Conservation (phyloP, 2,113 vertebrate species). For the Amphiprion ocellaris region DNA sequence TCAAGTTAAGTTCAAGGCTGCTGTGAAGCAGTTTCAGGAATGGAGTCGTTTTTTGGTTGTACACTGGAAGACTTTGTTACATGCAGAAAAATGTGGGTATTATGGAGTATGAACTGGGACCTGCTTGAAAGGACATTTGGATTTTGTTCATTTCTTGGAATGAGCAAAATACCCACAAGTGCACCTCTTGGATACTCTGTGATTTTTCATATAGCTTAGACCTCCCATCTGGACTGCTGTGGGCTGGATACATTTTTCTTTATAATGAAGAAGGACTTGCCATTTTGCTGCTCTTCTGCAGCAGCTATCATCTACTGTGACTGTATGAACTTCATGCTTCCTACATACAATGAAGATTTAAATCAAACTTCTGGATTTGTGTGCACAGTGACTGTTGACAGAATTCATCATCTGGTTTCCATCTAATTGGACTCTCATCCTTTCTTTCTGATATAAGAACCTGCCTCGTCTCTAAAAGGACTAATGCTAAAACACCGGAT, state of each 20-base stretch:
- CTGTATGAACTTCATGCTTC: conserved; percentile 13
- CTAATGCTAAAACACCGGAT: conserved; percentile 49
- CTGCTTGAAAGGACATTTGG: conserved; percentile 42
- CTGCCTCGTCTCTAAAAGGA: conserved; percentile 49
- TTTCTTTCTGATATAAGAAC: conserved; percentile 10
- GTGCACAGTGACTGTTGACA: conserved; percentile 36
- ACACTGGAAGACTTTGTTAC: conserved; percentile 19
- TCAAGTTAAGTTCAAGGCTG: conserved; percentile 22
- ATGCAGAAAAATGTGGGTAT: background rate
- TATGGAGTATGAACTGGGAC: conserved; percentile 46
- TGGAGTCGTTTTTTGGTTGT: background rate
- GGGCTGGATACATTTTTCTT: background rate
- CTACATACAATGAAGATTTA: conserved; percentile 32
- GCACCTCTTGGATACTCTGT: conserved; percentile 25
- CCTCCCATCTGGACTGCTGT: conserved; percentile 28
- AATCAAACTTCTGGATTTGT: conserved; percentile 24
- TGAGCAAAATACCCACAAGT: conserved; percentile 1
- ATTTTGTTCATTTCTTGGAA: conserved; percentile 34
- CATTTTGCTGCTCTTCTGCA: background rate
- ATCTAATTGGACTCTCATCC: conserved; percentile 23
- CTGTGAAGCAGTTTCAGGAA: conserved; percentile 16
- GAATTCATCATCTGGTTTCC: conserved; percentile 23
- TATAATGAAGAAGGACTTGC: conserved; percentile 34
- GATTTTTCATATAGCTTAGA: conserved; percentile 9
- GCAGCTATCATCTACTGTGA: conserved; percentile 8